Percentiles rank a stretch among this genome's conserved stretches.
These are phyloP conservation scores for Leptodactylus fallax DNA, from an alignment of 2,797 vertebrate genomes.

Conservation along the genomic window DNA sequence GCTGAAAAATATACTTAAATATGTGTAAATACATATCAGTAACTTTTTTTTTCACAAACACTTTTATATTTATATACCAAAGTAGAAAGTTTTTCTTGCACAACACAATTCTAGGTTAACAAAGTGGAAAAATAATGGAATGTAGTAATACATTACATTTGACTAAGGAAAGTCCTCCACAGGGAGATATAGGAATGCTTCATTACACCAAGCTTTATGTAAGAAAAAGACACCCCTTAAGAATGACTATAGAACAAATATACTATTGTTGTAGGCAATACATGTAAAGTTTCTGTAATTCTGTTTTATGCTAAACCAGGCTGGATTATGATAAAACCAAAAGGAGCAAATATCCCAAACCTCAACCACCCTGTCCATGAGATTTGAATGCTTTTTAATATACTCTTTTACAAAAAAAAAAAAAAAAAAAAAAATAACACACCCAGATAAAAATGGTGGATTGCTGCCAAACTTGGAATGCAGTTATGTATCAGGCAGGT, in stretches of 20 bases:
- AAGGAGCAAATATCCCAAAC: background rate
- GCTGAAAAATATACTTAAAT: too few relatives aligned
- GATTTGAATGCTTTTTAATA: background rate
- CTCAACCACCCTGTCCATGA: background rate
- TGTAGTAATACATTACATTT: constrained; percentile 64
- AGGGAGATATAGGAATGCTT: constrained; percentile 43
- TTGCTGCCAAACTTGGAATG: too few relatives aligned
- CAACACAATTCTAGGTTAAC: constrained; percentile 65
- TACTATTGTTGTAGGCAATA: background rate
- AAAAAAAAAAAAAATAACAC: too few relatives aligned
- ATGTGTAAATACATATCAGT: background rate
- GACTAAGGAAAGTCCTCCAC: background rate
- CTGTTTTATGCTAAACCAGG: background rate
- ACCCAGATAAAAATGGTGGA: too few relatives aligned
- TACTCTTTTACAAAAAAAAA: too few relatives aligned
- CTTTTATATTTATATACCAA: constrained; percentile 60
- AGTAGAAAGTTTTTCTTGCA: constrained; percentile 61
- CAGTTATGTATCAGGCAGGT: too few relatives aligned
- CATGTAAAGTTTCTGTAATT: background rate
- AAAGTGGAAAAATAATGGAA: constrained; percentile 68
- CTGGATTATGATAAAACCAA: background rate
- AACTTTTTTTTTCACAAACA: constrained; percentile 6
- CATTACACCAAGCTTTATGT: constrained; percentile 54
- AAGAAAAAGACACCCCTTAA: background rate
- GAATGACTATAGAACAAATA: background rate